Conservation (phyloP, 2,888 invertebrate species). For the Epinotia ramella region DNA sequence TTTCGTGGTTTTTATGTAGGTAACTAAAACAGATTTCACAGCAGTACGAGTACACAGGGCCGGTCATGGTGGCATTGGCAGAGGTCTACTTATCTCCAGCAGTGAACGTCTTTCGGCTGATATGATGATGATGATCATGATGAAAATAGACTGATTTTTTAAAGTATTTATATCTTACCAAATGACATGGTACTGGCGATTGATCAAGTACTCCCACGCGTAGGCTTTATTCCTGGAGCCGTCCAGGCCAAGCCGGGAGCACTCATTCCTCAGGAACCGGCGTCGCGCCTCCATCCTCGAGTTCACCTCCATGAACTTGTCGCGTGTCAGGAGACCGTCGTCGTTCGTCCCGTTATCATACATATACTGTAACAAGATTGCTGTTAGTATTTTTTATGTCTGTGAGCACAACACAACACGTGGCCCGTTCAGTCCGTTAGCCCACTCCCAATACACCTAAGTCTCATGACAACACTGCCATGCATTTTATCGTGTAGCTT, state of each 20-base stretch:
- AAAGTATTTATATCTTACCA: conserved; percentile 83
- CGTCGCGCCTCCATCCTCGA: conserved; percentile 85
- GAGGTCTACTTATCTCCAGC: no score
- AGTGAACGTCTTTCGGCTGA: no score
- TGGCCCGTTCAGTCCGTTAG: no score
- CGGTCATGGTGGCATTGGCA: no score
- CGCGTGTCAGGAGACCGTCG: conserved; percentile 73
- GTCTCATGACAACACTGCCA: no score
- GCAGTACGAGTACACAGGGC: no score
- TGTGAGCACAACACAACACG: neutral
- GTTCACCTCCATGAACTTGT: conserved; percentile 86
- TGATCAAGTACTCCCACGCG: conserved; percentile 94
- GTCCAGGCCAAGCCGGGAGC: conserved; percentile 86
- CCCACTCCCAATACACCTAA: no score
- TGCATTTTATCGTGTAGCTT: no score
- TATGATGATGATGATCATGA: no score
- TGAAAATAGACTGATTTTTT: no score
- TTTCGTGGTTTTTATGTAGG: no score
- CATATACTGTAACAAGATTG: conserved; percentile 75
- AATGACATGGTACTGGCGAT: conserved; percentile 91
- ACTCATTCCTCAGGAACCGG: conserved; percentile 85
- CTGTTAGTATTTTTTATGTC: conserved; percentile 19
- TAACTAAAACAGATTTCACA: no score
- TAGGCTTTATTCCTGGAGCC: conserved; percentile 88
- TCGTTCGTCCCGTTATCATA: conserved; percentile 79